These are phyloP conservation scores for Calycopis cecrops DNA, from an alignment of 1,140 invertebrate genomes.

Conservation along the genomic window DNA sequence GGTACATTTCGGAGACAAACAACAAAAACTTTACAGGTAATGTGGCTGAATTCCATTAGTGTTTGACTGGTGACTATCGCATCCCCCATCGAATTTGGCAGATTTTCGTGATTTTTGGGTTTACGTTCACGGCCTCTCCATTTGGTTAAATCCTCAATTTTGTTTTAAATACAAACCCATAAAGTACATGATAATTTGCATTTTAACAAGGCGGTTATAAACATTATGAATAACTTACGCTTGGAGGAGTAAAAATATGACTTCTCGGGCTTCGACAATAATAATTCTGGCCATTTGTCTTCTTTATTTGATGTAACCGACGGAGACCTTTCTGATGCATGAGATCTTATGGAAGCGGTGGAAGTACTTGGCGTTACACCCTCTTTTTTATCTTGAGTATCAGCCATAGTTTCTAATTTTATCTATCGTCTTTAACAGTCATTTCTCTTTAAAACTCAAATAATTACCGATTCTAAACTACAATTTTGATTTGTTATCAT, in stretches of 20 bases:
- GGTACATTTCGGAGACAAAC: too few relatives aligned
- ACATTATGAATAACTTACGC: slow-evolving; percentile 41
- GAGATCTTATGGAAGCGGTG: slow-evolving; percentile 46
- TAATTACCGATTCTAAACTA: slow-evolving; percentile 4
- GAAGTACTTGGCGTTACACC: slow-evolving; percentile 54
- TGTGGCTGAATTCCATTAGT: too few relatives aligned
- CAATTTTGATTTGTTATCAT: slow-evolving; percentile 4
- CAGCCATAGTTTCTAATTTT: slow-evolving; percentile 47
- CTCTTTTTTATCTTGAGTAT: slow-evolving; percentile 45
- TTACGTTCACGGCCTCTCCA: too few relatives aligned
- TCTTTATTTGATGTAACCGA: slow-evolving; percentile 54
- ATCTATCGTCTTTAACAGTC: slow-evolving; percentile 22
- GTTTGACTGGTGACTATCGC: too few relatives aligned
- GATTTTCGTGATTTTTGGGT: too few relatives aligned
- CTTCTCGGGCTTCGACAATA: slow-evolving; percentile 56
- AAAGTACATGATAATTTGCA: too few relatives aligned
- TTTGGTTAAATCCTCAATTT: too few relatives aligned
- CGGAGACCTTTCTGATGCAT: slow-evolving; percentile 51
- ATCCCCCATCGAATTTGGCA: too few relatives aligned
- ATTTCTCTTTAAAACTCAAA: slow-evolving; percentile 1
- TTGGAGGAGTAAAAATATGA: slow-evolving; percentile 57
- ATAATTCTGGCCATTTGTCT: slow-evolving; percentile 67
- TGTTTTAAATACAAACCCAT: too few relatives aligned
- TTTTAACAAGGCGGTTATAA: not conserved
- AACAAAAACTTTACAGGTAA: too few relatives aligned